These are phyloP conservation scores for Celastrina argiolus DNA, from an alignment of 2,888 invertebrate genomes.

Conservation along the genomic window DNA sequence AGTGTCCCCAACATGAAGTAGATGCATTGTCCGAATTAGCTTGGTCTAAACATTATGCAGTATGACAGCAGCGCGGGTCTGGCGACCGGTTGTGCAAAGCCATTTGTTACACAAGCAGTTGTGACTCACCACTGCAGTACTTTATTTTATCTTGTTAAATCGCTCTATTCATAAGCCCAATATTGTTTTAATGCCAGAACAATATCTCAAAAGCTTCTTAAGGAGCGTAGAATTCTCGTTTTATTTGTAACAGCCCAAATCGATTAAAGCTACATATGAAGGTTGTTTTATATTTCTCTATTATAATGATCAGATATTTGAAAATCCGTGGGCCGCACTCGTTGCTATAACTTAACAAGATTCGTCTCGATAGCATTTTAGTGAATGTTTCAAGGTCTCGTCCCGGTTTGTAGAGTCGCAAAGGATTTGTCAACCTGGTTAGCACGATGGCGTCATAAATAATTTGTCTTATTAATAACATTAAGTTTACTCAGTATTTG, in stretches of 20 bases:
- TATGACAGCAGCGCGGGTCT: conserved; percentile 45
- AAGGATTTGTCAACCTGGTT: conserved; percentile 72
- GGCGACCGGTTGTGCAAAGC: conserved; percentile 59
- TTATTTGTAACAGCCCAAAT: not conserved
- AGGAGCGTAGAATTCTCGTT: not conserved
- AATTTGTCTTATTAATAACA: conserved; percentile 38
- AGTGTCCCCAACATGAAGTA: not conserved
- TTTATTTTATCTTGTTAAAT: conserved; percentile 55
- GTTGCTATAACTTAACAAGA: conserved; percentile 55
- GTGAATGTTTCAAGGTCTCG: conserved; percentile 76
- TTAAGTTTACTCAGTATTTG: conserved; percentile 30
- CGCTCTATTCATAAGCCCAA: conserved; percentile 38
- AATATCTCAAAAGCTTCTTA: not conserved
- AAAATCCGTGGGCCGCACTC: conserved; percentile 60
- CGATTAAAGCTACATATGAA: not conserved
- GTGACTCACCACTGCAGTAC: conserved; percentile 62
- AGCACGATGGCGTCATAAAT: conserved; percentile 63
- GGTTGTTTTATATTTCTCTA: conserved; percentile 25
- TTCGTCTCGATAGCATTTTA: conserved; percentile 68
- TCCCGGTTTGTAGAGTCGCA: conserved; percentile 64
- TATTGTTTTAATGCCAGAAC: conserved; percentile 16
- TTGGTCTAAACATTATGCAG: conserved; percentile 44
- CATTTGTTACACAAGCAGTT: conserved; percentile 54
- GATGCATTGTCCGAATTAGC: conserved; percentile 30
- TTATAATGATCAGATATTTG: conserved; percentile 43